Conservation (phyloP, 2,888 invertebrate species). For the Drosophila buzzatii region DNA sequence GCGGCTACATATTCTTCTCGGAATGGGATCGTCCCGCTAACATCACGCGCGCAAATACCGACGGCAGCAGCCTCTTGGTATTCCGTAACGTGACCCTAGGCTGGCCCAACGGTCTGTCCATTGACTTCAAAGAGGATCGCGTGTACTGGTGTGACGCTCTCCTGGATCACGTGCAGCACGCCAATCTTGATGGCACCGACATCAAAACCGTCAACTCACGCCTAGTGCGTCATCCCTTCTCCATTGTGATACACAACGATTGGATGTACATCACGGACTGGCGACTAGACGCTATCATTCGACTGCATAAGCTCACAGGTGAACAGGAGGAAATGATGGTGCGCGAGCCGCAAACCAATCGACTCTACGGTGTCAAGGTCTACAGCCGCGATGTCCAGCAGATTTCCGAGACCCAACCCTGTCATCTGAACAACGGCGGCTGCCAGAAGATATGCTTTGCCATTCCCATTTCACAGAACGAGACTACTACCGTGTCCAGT, state of each 20-base stretch:
- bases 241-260: slow-evolving; percentile 94
- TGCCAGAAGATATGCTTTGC: slow-evolving; percentile 99
- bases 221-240: slow-evolving; percentile 95
- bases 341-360: slow-evolving; percentile 94
- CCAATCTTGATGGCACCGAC: slow-evolving; percentile 95
- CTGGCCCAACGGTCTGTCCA: slow-evolving; percentile 98
- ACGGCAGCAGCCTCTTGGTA: slow-evolving; percentile 94
- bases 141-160: slow-evolving; percentile 99
- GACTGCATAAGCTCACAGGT: slow-evolving; percentile 95
- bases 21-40: slow-evolving; percentile 99
- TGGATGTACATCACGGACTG: slow-evolving; percentile 99
- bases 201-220: slow-evolving; percentile 95
- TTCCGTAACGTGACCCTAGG: slow-evolving; percentile 96
- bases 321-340: slow-evolving; percentile 94
- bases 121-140: slow-evolving; percentile 94
- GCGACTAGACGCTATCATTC: slow-evolving; percentile 96
- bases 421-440: slow-evolving; percentile 93
- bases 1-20: slow-evolving; percentile 96
- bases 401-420: slow-evolving; percentile 91
- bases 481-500: slow-evolving; percentile 83
- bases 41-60: slow-evolving; percentile 96
- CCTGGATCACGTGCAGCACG: slow-evolving; percentile 97
- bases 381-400: slow-evolving; percentile 92
- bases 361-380: slow-evolving; percentile 96
- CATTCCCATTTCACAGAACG: slow-evolving; percentile 86